Evolutionary conservation across 2,797 vertebrate species (phyloP), one percentile per base, ranked within the genome.

Genomic region (Mustela erminea): DNA sequence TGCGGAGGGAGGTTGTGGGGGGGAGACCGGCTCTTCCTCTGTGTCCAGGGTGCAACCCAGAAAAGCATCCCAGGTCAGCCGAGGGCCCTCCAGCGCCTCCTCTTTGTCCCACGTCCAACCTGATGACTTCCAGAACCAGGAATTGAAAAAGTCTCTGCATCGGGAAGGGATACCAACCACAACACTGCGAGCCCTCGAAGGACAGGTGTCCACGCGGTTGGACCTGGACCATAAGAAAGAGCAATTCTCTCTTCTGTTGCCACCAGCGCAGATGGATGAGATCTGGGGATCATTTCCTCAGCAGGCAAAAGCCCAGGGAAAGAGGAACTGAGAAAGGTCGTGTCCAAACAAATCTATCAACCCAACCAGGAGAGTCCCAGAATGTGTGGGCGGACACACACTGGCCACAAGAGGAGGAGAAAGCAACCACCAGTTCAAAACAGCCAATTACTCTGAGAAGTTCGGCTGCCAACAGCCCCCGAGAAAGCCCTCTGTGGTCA

Each of bases 191-290:
- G 91, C 52, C 94, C 43, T 93, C 56, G 75, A 54, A 72, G 84
- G 92, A 96, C 97, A 97, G 97, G 97, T 98, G 98, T 96, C 97
- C 21, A 5, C 93, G 58, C 82, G 0, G 87, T 92, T 97, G 98
- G 98, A 96, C 92, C 95, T 81, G 80, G 95, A 97, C 93, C 97
- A 96, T 27, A 95, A 95, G 41, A 84, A 92, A 84, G 52, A 97
- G 84, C 91, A 93, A 94, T 93, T 46, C 97, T 97, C 96, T 97
- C 92, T 96, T 97, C 95, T 95, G 56, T 29, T 96, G 97, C 96
- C 97, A 94, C 97, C 93, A 32, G 96, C 38, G 74, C 98, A 98
- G 98, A 98, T 97, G 98, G 98, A 98, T 41, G 74, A 95, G 96
- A 95, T 91, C 93, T 32, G 41, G 96, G 64, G 83, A 90, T 83